Conservation (phyloP, 2,888 invertebrate genomes). For the Polyommatus icarus region DNA sequence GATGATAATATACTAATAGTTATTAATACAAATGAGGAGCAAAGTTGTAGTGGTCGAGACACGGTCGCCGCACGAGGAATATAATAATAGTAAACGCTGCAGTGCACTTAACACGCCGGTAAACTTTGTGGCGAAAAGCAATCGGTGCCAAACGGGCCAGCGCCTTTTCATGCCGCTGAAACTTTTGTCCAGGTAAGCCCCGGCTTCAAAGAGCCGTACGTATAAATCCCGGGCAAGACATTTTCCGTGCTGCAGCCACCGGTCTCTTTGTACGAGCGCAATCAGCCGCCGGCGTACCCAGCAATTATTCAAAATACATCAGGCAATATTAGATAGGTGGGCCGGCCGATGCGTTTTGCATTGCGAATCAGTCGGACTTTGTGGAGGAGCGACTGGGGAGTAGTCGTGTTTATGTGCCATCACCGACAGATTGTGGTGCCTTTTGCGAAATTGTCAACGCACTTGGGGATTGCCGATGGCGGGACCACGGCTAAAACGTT, state of each 20-base stretch:
- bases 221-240: conserved; percentile 66
- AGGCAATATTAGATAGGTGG: conserved; percentile 77
- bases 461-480: conserved; percentile 56
- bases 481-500: conserved; percentile 46
- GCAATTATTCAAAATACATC: conserved; percentile 80
- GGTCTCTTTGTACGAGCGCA: conserved; percentile 67
- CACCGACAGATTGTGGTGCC: conserved; percentile 64
- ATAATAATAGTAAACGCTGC: neutral
- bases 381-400: conserved; percentile 60
- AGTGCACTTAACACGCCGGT: conserved; percentile 26
- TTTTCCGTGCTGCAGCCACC: conserved; percentile 57
- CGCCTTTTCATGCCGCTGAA: conserved; percentile 37
- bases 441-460: conserved; percentile 64
- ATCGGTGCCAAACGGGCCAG: conserved; percentile 35
- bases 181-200: conserved; percentile 43
- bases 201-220: conserved; percentile 45
- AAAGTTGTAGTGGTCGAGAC: neutral
- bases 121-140: conserved; percentile 34
- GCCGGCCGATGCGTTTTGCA: conserved; percentile 75
- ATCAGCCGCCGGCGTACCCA: conserved; percentile 64
- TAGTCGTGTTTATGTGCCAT: conserved; percentile 60
- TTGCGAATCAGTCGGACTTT: conserved; percentile 76
- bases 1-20: neutral
- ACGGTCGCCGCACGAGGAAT: neutral
- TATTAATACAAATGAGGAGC: neutral